phyloP scores from a whole-genome alignment of 2,888 invertebrate genomes.

The Eucriotettix oculatus region DNA sequence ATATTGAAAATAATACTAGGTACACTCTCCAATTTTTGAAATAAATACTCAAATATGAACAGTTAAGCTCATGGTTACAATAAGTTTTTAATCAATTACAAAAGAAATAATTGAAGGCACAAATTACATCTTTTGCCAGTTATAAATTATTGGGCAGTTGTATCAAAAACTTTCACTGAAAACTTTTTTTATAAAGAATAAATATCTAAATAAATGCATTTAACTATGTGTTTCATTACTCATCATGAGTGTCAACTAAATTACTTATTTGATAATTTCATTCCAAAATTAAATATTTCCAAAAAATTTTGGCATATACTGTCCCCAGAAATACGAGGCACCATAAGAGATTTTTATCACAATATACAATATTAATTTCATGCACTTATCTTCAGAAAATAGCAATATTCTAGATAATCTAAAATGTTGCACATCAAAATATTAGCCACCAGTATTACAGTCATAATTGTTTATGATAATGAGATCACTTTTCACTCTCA shows the following conservation, averaged over 20 bases:
- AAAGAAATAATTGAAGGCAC: not conserved
- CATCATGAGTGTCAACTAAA: too few species aligned
- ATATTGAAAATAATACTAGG: not conserved
- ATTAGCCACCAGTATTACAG: not conserved
- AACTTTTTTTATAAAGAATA: not conserved
- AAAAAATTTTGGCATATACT: too few species aligned
- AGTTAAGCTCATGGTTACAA: not conserved
- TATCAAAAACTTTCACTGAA: not conserved
- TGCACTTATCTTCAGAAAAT: not conserved
- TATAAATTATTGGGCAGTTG: not conserved
- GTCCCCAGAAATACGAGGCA: too few species aligned
- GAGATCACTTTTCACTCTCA: conserved; percentile 4
- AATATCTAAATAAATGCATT: not conserved
- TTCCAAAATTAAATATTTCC: too few species aligned
- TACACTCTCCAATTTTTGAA: not conserved
- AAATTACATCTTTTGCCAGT: not conserved
- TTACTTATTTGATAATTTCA: too few species aligned
- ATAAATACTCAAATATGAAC: not conserved
- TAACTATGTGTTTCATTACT: not conserved
- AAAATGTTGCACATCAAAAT: too few species aligned
- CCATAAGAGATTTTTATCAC: too few species aligned
- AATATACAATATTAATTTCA: too few species aligned
- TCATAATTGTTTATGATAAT: not conserved
- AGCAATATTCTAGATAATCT: not conserved
- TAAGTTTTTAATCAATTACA: not conserved